A percentile compares a stretch with the other conserved stretches of the same genome.
Conservation (phyloP, 2,888 invertebrate genomes). For the Omphaloscelis lunosa region DNA sequence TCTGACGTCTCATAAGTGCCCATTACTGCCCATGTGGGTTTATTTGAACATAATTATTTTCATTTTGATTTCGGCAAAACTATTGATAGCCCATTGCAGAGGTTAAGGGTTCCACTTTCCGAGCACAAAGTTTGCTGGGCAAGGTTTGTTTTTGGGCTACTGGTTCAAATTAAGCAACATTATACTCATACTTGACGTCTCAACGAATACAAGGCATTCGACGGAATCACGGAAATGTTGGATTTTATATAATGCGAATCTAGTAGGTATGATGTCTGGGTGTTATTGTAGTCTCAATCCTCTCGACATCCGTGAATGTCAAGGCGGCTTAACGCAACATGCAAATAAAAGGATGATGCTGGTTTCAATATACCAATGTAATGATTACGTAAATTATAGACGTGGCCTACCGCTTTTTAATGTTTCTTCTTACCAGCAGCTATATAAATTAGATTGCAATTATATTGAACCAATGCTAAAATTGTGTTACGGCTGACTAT, state of each 20-base stretch:
- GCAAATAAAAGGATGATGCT: not conserved
- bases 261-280: not conserved
- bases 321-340: not conserved
- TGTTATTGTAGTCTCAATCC: not conserved
- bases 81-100: too few relatives aligned
- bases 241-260: not conserved
- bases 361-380: not conserved
- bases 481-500: not conserved
- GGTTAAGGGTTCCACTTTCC: too few relatives aligned
- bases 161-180: not conserved
- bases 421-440: too few relatives aligned
- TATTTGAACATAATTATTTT: too few relatives aligned
- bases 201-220: not conserved
- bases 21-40: too few relatives aligned
- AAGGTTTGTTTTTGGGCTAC: too few relatives aligned
- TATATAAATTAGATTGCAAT: too few relatives aligned
- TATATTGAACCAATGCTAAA: too few relatives aligned
- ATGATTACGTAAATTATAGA: not conserved
- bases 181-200: not conserved
- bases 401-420: too few relatives aligned
- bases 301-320: not conserved
- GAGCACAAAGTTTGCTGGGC: too few relatives aligned
- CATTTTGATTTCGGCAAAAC: too few relatives aligned
- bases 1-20: too few relatives aligned
- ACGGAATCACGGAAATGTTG: not conserved